Evolutionary conservation across 2,113 vertebrate genomes (phyloP).

Genomic region (Chiloscyllium plagiosum): DNA sequence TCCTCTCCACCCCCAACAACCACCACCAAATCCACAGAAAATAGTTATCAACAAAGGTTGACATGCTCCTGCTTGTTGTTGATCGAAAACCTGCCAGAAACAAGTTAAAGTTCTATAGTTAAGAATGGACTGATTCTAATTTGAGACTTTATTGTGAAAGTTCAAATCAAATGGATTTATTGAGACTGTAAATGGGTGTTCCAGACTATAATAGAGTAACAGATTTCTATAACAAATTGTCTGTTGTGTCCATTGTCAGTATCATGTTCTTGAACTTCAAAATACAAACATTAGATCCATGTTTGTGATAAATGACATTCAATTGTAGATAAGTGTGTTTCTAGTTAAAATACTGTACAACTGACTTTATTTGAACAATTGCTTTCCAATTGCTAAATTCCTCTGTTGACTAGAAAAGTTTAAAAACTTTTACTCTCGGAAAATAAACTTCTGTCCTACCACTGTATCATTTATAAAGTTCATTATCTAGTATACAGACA

Average conservation of each 20-base stretch:
- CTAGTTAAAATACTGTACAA: background rate
- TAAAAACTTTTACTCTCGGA: background rate
- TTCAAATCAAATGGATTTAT: slow-evolving; percentile 18
- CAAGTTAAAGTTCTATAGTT: background rate
- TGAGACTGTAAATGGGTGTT: background rate
- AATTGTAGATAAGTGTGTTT: background rate
- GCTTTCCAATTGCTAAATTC: too few species aligned
- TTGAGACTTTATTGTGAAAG: background rate
- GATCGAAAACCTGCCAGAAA: background rate
- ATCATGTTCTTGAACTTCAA: background rate
- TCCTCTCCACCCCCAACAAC: too few species aligned
- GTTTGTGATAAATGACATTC: background rate
- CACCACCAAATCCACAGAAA: background rate
- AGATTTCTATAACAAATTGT: background rate
- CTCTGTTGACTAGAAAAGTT: background rate
- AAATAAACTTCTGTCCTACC: background rate
- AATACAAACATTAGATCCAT: background rate
- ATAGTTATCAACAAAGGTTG: background rate
- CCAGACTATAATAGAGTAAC: background rate
- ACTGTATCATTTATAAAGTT: background rate
- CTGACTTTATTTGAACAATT: background rate
- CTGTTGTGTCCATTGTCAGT: background rate
- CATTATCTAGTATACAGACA: background rate
- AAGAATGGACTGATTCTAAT: background rate
- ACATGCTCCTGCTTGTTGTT: background rate